Percentiles rank a stretch among this genome's conserved stretches.
phyloP scores from a whole-genome alignment of 2,888 invertebrate genomes.

The Drepanosiphum platanoidis region DNA sequence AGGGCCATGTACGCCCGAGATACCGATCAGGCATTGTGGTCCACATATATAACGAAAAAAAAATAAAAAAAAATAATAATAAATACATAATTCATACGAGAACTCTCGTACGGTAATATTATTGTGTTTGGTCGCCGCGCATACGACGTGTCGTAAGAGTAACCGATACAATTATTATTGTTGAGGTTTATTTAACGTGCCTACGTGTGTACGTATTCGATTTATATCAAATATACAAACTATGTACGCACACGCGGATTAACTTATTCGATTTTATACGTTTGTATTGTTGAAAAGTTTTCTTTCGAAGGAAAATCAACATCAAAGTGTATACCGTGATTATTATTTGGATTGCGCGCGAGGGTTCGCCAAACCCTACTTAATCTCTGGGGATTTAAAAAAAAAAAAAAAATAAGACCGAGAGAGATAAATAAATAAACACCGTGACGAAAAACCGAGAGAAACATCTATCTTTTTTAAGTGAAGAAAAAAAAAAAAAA shows the following conservation, averaged over 20 bases:
- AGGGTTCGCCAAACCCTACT: slow-evolving; percentile 29
- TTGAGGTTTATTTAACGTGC: neutral
- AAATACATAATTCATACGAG: neutral
- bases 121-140: neutral
- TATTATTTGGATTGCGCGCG: slow-evolving; percentile 6
- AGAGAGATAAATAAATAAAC: too few species aligned
- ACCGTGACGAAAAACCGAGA: slow-evolving; percentile 26
- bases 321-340: slow-evolving; percentile 11
- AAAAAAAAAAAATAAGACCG: too few species aligned
- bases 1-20: slow-evolving; percentile 1
- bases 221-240: too few species aligned
- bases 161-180: neutral
- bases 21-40: slow-evolving; percentile 4
- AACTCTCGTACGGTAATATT: neutral
- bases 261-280: neutral
- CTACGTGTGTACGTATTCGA: too few species aligned
- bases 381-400: neutral
- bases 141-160: neutral
- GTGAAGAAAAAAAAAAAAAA: slow-evolving; percentile 38
- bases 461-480: slow-evolving; percentile 48
- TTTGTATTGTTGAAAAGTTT: neutral
- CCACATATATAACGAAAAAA: slow-evolving; percentile 1
- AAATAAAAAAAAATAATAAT: neutral
- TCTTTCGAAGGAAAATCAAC: slow-evolving; percentile 6
- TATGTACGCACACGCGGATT: neutral